Conservation (phyloP, 2,797 vertebrate genomes). For the Takifugu rubripes region DNA sequence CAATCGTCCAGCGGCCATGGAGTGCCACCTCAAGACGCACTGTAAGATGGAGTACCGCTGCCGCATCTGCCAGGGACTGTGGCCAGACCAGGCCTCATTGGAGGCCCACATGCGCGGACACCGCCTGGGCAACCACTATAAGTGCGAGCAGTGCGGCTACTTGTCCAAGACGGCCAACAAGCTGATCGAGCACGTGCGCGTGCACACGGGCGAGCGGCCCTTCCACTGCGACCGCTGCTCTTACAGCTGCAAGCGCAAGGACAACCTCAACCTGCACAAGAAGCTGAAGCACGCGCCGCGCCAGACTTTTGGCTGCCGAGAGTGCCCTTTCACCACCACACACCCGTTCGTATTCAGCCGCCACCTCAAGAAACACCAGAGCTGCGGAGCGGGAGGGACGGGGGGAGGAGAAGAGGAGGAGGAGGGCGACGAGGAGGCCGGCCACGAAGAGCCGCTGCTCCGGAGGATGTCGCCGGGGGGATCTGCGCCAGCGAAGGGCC, state of each 20-base stretch:
- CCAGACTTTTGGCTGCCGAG: slow-evolving; percentile 92
- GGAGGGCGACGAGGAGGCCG: slow-evolving; percentile 50
- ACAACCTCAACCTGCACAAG: slow-evolving; percentile 99
- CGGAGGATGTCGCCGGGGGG: slow-evolving; percentile 67
- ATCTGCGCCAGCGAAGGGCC: slow-evolving; percentile 11
- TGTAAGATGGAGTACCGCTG: slow-evolving; percentile 99
- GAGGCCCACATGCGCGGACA: slow-evolving; percentile 97
- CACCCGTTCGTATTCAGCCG: slow-evolving; percentile 98
- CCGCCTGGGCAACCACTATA: slow-evolving; percentile 99
- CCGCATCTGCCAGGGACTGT: slow-evolving; percentile 98
- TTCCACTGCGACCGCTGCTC: slow-evolving; percentile 99
- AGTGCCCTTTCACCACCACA: slow-evolving; percentile 98
- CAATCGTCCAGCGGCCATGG: slow-evolving; percentile 96
- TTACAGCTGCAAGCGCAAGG: slow-evolving; percentile 99
- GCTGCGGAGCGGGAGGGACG: slow-evolving; percentile 31
- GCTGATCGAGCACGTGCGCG: slow-evolving; percentile 98
- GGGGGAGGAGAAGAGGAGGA: slow-evolving; percentile 48
- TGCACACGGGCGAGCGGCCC: slow-evolving; percentile 99
- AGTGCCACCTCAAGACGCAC: slow-evolving; percentile 99
- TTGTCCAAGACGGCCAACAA: slow-evolving; percentile 99
- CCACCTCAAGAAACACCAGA: slow-evolving; percentile 96
- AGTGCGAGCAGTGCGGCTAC: slow-evolving; percentile 99
- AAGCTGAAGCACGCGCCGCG: slow-evolving; percentile 98
- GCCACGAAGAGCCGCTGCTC: slow-evolving; percentile 68
- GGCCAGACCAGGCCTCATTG: slow-evolving; percentile 95